Conservation (phyloP, 2,113 vertebrate species). For the Paracanthobrama guichenoti region DNA sequence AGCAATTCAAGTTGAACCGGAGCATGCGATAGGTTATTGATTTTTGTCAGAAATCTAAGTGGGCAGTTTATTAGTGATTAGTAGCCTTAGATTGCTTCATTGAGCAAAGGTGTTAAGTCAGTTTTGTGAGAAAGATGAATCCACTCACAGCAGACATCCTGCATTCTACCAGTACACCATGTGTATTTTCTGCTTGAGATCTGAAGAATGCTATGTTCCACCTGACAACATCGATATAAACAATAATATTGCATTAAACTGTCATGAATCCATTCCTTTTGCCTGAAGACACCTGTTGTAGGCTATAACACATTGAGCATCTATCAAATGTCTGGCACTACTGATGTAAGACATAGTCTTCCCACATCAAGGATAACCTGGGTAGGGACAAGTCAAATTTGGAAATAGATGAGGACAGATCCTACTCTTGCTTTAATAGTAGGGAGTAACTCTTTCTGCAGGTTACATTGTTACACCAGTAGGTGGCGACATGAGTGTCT, state of each 20-base stretch:
- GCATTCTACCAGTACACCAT: neutral
- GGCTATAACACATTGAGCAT: neutral
- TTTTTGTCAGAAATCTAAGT: conserved; percentile 8
- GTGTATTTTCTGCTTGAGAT: neutral
- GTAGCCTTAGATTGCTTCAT: conserved; percentile 12
- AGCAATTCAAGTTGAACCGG: neutral
- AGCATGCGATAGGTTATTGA: conserved; percentile 17
- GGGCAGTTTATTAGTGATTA: neutral
- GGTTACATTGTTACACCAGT: neutral
- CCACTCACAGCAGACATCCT: neutral
- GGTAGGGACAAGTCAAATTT: neutral
- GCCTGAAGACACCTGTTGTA: neutral
- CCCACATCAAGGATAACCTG: neutral
- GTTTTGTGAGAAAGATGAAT: neutral
- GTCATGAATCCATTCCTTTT: neutral
- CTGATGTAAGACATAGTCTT: neutral
- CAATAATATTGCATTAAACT: neutral
- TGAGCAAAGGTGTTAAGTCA: neutral
- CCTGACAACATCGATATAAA: neutral
- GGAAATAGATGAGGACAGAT: neutral
- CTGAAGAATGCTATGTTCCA: neutral
- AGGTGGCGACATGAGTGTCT: neutral
- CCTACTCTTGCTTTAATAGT: neutral
- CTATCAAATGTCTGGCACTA: neutral
- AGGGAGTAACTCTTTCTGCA: neutral